These are phyloP conservation scores for Leptobrachium ailaonicum DNA, from an alignment of 2,113 vertebrate genomes.

Conservation along the genomic window DNA sequence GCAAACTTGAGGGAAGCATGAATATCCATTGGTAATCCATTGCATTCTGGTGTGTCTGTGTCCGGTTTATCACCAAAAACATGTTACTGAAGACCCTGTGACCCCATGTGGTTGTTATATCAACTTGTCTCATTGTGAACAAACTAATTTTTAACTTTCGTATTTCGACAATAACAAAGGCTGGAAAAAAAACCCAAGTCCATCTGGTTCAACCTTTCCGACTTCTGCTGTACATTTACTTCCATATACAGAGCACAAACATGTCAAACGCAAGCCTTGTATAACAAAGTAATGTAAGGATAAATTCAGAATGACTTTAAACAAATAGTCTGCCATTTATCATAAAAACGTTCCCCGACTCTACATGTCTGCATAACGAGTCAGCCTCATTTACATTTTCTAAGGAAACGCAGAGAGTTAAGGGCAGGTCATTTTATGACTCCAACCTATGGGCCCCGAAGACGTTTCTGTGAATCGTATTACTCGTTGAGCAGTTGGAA, in stretches of 20 bases:
- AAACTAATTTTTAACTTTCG: no score
- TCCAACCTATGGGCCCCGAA: not conserved
- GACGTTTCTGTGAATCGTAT: not conserved
- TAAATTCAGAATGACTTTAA: slow-evolving; percentile 4
- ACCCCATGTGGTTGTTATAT: no score
- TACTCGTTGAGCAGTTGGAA: not conserved
- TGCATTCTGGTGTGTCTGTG: no score
- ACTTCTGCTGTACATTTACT: no score
- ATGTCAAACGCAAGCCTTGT: not conserved
- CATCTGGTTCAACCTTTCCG: no score
- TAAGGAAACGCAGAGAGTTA: not conserved
- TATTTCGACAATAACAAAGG: no score
- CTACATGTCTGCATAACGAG: not conserved
- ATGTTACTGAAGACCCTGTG: no score
- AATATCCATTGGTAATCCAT: no score
- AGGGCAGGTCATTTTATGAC: not conserved
- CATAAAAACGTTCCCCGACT: not conserved
- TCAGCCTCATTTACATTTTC: not conserved
- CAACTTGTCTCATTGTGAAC: no score
- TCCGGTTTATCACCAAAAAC: no score
- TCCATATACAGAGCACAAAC: not conserved
- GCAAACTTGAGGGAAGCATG: no score
- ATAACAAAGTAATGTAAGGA: slow-evolving; percentile 7
- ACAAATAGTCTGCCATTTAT: slow-evolving; percentile 15
- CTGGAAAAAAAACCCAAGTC: no score